Evolutionary conservation across 92 coral and sea anemone genomes (phyloP).

Genomic region (Phenganax marumi): DNA sequence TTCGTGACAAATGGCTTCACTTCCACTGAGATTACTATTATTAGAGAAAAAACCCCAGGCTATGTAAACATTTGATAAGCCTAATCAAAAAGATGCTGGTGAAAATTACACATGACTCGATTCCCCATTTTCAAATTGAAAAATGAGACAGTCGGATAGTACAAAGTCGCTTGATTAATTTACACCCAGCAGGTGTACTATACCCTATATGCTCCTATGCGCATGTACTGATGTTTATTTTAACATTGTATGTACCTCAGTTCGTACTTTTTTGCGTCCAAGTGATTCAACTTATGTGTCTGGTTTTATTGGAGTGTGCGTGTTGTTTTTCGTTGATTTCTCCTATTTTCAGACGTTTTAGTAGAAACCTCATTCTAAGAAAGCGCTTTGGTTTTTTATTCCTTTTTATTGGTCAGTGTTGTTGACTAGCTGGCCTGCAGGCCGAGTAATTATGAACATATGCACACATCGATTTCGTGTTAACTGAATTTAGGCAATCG

Average conservation of each 20-base stretch:
- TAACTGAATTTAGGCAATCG: too few relatives aligned
- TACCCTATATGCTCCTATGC: background rate
- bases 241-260: background rate
- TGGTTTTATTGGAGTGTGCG: background rate
- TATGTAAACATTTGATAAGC: background rate
- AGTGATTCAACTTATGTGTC: background rate
- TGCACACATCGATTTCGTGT: too few relatives aligned
- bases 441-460: too few relatives aligned
- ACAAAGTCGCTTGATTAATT: conserved; percentile 8
- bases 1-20: too few relatives aligned
- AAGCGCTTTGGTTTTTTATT: background rate
- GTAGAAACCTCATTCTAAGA: background rate
- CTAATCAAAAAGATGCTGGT: background rate
- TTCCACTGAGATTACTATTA: too few relatives aligned
- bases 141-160: conserved; percentile 8
- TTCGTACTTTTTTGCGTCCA: background rate
- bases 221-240: background rate
- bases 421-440: too few relatives aligned
- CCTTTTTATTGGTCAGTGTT: background rate
- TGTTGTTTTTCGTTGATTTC: background rate
- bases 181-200: conserved; percentile 4
- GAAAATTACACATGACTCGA: background rate
- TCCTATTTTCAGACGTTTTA: background rate
- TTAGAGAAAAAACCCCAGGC: too few relatives aligned
- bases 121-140: background rate